A percentile compares a stretch with the other conserved stretches of the same genome.
Conservation (phyloP, 2,113 vertebrate species). For the Hyperopisus bebe region DNA sequence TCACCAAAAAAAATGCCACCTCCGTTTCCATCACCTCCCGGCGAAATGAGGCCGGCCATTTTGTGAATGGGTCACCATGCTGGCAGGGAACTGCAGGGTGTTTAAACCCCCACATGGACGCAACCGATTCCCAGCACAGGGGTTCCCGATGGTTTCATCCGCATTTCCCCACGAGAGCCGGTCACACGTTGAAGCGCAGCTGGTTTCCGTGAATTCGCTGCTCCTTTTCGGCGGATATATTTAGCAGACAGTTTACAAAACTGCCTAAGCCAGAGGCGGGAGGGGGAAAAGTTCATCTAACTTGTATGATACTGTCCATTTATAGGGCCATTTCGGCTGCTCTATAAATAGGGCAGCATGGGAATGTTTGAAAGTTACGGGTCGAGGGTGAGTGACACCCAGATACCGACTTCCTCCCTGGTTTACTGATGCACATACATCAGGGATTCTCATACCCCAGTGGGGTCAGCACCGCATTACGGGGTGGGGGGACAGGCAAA, state of each 20-base stretch:
- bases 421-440: conserved; percentile 58
- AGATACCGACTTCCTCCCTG: conserved; percentile 42
- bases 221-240: conserved; percentile 32
- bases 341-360: conserved; percentile 53
- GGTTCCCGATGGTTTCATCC: neutral
- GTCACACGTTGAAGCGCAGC: neutral
- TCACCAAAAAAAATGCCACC: neutral
- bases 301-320: conserved; percentile 39
- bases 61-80: neutral
- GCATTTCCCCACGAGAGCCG: neutral
- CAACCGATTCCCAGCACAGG: neutral
- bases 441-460: conserved; percentile 27
- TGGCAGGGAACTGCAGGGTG: neutral
- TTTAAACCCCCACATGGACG: neutral
- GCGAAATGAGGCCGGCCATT: too few species aligned
- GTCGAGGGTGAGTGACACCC: conserved; percentile 49
- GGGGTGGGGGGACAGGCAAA: neutral
- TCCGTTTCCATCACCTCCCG: neutral
- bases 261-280: conserved; percentile 23
- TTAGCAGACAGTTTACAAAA: conserved; percentile 33
- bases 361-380: conserved; percentile 49
- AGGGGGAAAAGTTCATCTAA: conserved; percentile 31
- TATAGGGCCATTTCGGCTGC: conserved; percentile 49
- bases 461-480: too few species aligned
- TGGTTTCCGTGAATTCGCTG: neutral